Base-by-base conservation (phyloP, 1,140 invertebrate genomes). In the Thaumetopoea pityocampa region DNA sequence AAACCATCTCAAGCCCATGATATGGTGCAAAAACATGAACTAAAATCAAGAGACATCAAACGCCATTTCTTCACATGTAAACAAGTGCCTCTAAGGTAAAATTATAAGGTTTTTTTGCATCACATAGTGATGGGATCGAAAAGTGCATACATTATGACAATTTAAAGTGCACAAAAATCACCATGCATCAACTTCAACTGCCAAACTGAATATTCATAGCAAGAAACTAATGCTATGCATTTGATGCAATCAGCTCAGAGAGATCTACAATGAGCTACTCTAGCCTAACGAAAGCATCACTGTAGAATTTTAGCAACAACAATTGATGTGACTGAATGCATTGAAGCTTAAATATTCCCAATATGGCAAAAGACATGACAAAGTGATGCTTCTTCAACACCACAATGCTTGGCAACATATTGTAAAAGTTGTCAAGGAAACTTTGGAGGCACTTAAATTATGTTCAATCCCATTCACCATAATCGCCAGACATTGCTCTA, bases 211-310 rank as follows among this genome's bases (percentile, higher is more conserved):
- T 47, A 54, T 54, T 40, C 42, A 54, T 12, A 26, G 26, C 19
- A 9, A 15, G 2, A 63, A 63, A 36, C 16, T 56, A 14, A 29
- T 70, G 36, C 36, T 65, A 5, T 62, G 62, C 40, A 66, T 71
- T 55, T 67, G 50, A 51, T 68, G 66, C 56, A 50, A 72, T 41
- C 58, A 69, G 51, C 41, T 41, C 0, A 40, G 56, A 48, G 55
- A 69, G 6, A 28, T 71, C 1, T 73, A 64, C 45, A 63, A 72
- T 42, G 51, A 77, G 44, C 47, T 55, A 22, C 28, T 70, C 5
- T 46, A 64, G 3, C 23, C 23, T 6, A 24, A n/a, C 23, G 23
- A 24, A 24, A 24, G 7, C 3, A 24, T 24, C 9, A 24, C 23
- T 24, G 23, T 6, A 8, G 23, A 6, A 3, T 9, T 24, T 9